Percentiles rank a stretch among this genome's conserved stretches.
Conservation (phyloP, 2,888 invertebrate species). For the Ecdyonurus torrentis region DNA sequence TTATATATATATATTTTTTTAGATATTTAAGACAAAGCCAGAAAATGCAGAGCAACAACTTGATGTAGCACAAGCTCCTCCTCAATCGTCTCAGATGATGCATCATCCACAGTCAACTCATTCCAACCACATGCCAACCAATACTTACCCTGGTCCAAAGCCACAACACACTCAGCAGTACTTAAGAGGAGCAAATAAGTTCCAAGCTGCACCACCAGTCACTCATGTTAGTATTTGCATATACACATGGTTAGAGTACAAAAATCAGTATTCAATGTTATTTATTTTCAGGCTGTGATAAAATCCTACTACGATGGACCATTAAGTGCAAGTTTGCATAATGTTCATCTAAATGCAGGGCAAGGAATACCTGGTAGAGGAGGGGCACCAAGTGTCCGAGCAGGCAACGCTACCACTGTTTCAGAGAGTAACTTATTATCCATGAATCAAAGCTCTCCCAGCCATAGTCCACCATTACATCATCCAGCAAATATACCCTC, state of each 20-base stretch:
- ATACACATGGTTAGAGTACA: no score
- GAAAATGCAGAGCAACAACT: constrained; percentile 19
- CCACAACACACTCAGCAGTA: background rate
- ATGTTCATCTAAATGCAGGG: constrained; percentile 20
- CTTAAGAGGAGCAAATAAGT: background rate
- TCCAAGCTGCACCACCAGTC: constrained; percentile 17
- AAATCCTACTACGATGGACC: constrained; percentile 34
- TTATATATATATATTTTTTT: no score
- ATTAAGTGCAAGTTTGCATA: constrained; percentile 26
- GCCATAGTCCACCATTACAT: constrained; percentile 24
- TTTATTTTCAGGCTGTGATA: constrained; percentile 28
- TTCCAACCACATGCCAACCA: constrained; percentile 11
- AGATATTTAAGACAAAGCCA: constrained; percentile 36
- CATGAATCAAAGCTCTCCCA: constrained; percentile 17
- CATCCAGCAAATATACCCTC: background rate
- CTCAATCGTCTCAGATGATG: no score
- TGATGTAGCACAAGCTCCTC: constrained; percentile 18
- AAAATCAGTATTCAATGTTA: no score
- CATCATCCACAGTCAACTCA: constrained; percentile 15
- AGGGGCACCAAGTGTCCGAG: constrained; percentile 16
- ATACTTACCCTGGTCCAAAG: background rate
- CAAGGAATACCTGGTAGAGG: constrained; percentile 14
- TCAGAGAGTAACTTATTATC: constrained; percentile 29
- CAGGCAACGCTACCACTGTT: constrained; percentile 23
- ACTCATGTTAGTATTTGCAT: constrained; percentile 20